A percentile compares a stretch with the other conserved stretches of the same genome.
phyloP scores from a whole-genome alignment of 2,113 vertebrate species.

The Notothenia coriiceps region DNA sequence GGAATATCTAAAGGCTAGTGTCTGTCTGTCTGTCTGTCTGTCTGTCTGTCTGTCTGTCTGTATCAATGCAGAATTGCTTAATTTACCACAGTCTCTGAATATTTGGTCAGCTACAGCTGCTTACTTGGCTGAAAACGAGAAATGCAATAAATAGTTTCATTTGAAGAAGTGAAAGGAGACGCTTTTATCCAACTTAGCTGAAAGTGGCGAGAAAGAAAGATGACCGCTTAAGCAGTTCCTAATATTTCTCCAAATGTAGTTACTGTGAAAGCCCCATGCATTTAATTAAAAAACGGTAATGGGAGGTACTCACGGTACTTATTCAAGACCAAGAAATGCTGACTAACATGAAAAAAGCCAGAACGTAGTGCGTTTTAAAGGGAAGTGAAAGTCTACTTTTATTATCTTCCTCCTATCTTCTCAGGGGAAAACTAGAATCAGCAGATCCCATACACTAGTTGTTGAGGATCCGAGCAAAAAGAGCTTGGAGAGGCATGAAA shows the following conservation, averaged over 20 bases:
- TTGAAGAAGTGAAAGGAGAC: constrained; percentile 71
- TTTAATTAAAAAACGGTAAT: constrained; percentile 17
- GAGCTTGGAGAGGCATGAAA: constrained; percentile 56
- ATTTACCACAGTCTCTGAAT: not conserved
- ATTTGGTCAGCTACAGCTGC: constrained; percentile 14
- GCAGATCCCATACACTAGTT: constrained; percentile 54
- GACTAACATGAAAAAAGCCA: constrained; percentile 26
- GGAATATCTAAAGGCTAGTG: too few species aligned
- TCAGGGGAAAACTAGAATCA: constrained; percentile 61
- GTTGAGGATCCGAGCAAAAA: constrained; percentile 53
- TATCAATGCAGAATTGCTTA: not conserved
- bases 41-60: not conserved
- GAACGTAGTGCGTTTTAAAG: constrained; percentile 41
- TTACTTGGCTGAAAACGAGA: constrained; percentile 1
- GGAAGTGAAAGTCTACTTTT: constrained; percentile 72
- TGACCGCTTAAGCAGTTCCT: constrained; percentile 5
- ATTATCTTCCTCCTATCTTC: constrained; percentile 34
- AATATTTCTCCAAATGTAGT: not conserved
- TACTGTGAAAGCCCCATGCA: not conserved
- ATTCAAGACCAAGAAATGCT: constrained; percentile 46
- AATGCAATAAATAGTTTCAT: constrained; percentile 43
- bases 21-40: not conserved
- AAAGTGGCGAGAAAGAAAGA: not conserved
- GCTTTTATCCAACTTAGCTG: not conserved
- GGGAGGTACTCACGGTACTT: not conserved